Evolutionary conservation across 2,888 invertebrate genomes (phyloP).

Genomic region (Melangyna quadrimaculata): DNA sequence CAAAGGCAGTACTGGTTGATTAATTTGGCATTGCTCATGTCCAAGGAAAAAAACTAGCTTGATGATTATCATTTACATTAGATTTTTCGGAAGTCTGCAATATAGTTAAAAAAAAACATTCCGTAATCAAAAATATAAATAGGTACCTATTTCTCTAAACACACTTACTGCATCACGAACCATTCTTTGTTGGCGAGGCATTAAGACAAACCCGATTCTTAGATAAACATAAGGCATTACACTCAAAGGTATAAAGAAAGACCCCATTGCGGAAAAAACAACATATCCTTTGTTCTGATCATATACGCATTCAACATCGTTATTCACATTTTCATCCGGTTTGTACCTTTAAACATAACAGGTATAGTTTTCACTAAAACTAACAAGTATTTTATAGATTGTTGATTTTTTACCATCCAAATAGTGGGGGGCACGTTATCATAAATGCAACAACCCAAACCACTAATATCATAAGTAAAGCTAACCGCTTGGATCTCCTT

Average conservation of each 20-base stretch:
- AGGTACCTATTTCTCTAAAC: neutral
- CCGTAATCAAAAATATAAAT: neutral
- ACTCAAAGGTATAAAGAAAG: slow-evolving; percentile 96
- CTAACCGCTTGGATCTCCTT: slow-evolving; percentile 91
- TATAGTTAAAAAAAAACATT: neutral
- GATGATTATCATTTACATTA: slow-evolving; percentile 77
- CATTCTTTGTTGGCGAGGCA: slow-evolving; percentile 88
- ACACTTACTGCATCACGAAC: slow-evolving; percentile 83
- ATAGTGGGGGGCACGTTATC: slow-evolving; percentile 96
- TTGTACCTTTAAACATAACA: slow-evolving; percentile 85
- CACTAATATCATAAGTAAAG: slow-evolving; percentile 92
- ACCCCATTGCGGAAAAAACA: slow-evolving; percentile 96
- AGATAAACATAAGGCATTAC: slow-evolving; percentile 98
- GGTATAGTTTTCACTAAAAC: neutral
- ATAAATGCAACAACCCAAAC: slow-evolving; percentile 95
- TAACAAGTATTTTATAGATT: neutral
- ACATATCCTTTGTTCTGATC: slow-evolving; percentile 96
- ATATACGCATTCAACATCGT: slow-evolving; percentile 89
- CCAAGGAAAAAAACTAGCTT: slow-evolving; percentile 78
- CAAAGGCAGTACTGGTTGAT: neutral
- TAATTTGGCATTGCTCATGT: neutral
- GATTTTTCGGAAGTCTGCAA: slow-evolving; percentile 78
- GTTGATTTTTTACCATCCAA: slow-evolving; percentile 87
- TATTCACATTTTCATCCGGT: slow-evolving; percentile 84
- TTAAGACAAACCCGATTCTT: slow-evolving; percentile 92